These are phyloP conservation scores for Amphipyra tragopoginis DNA, from an alignment of 2,888 invertebrate species.

Conservation along the genomic window DNA sequence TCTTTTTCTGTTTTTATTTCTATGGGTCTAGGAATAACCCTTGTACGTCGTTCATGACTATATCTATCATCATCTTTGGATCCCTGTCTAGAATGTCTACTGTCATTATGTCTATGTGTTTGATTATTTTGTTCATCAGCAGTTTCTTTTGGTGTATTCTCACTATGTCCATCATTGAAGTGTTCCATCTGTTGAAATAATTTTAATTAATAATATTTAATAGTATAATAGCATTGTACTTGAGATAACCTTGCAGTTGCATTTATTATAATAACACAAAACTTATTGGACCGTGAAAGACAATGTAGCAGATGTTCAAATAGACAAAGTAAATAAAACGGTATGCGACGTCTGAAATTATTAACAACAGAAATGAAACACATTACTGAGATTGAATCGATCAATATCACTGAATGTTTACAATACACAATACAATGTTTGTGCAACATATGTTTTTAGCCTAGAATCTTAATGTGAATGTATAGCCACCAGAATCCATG, in stretches of 20 bases:
- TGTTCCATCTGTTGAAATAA: conserved; percentile 62
- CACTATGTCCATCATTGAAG: conserved; percentile 43
- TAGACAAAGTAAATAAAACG: conserved; percentile 1
- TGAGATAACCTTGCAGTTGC: conserved; percentile 5
- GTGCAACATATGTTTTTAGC: too few species aligned
- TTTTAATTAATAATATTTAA: conserved; percentile 12
- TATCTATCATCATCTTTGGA: conserved; percentile 11
- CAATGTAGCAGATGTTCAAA: conserved; percentile 27
- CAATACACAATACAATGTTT: background rate
- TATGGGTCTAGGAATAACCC: conserved; percentile 23
- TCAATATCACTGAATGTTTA: background rate
- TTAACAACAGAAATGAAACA: background rate
- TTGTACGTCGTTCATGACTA: conserved; percentile 20
- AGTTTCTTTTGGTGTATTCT: conserved; percentile 9
- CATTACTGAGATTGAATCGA: background rate
- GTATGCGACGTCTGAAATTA: background rate
- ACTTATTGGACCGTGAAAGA: conserved; percentile 5
- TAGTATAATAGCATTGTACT: conserved; percentile 2
- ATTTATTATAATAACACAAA: background rate
- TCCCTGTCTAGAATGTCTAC: background rate
- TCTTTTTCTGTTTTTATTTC: conserved; percentile 25
- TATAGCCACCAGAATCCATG: too few species aligned
- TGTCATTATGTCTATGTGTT: conserved; percentile 4
- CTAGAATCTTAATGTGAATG: too few species aligned
- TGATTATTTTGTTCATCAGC: conserved; percentile 1